phyloP scores from a whole-genome alignment of 2,888 invertebrate species.

The Himalopsyche tibetana region DNA sequence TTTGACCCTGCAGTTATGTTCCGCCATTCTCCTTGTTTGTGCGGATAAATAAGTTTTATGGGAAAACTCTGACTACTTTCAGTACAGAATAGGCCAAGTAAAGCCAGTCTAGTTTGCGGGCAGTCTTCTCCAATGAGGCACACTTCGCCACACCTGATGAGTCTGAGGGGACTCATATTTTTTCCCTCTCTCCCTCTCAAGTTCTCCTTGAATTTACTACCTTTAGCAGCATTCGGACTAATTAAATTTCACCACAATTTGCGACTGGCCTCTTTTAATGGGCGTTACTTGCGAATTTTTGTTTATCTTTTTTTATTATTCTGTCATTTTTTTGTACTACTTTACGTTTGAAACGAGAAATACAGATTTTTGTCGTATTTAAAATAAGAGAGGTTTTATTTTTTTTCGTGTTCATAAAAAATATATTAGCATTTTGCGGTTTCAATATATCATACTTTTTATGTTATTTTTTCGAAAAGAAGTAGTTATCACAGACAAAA shows the following conservation, averaged over 20 bases:
- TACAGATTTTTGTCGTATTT: background rate
- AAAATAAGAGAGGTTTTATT: no score
- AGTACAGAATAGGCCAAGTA: slow-evolving; percentile 26
- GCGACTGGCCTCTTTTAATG: background rate
- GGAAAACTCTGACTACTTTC: background rate
- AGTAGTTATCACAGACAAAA: no score
- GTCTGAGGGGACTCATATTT: slow-evolving; percentile 31
- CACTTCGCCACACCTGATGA: slow-evolving; percentile 23
- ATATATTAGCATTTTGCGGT: no score
- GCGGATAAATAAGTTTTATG: slow-evolving; percentile 23
- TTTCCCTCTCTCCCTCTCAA: background rate
- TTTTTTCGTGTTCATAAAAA: no score
- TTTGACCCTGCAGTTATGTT: background rate
- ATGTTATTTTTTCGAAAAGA: no score
- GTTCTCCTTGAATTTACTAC: slow-evolving; percentile 26
- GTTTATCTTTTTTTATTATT: slow-evolving; percentile 12
- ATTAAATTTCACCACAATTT: slow-evolving; percentile 24
- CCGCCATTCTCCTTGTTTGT: background rate
- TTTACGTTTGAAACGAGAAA: background rate
- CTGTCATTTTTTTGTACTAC: background rate
- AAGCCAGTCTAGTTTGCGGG: slow-evolving; percentile 18
- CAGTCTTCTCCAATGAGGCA: slow-evolving; percentile 16
- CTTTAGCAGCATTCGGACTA: slow-evolving; percentile 26
- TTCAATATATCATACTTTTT: no score
- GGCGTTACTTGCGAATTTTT: slow-evolving; percentile 9